Base-by-base conservation (phyloP, 2,888 invertebrate species). In the Cistogaster globosa region DNA sequence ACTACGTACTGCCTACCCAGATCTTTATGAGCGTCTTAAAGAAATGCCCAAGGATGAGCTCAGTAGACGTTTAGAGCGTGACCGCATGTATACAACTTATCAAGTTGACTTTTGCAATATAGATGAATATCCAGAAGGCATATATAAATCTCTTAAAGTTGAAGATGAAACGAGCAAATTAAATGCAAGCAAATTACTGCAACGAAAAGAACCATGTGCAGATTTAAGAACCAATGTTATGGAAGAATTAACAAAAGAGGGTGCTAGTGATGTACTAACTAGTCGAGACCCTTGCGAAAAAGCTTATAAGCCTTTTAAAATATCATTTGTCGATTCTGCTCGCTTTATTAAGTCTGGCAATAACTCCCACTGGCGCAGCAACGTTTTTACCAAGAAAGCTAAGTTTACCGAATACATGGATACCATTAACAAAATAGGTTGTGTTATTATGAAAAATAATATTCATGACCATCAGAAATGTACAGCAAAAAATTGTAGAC, bases 11-110 rank as follows among this genome's bases (percentile, higher is more conserved):
- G 93, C 94, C 83, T 94, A 94, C 89, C 95, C 94, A 0, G 94
- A 93, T 88, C 91, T 94, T 26, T 94, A 94, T 84, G 94, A 94
- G 87, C 92, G 94, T 16, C 88, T 94, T 1, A 93, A 93, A 83
- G 91, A 92, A 8, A 92, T 93, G 80, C 93, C 94, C 6, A 93
- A 93, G 20, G 92, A 93, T 67, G 93, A 94, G 75, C 89, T 94
- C 6, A 90, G 93, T 53, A 92, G 93, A 14, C 91, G 93, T 48
- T 92, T 94, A 42, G 94, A 95, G 84, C 90, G 89, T 6, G 94
- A 95, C 88, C 92, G 94, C 36, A 89, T 94, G 87, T 92, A 92
- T 57, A 93, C 94, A 8, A 95, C 94, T 0, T 95, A 95, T 89
- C 94, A 94, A 90, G 92, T 93, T 5, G 95, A 95, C 88, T 95